Evolutionary conservation across 2,797 vertebrate species (phyloP).

Genomic region (Melopsittacus undulatus): DNA sequence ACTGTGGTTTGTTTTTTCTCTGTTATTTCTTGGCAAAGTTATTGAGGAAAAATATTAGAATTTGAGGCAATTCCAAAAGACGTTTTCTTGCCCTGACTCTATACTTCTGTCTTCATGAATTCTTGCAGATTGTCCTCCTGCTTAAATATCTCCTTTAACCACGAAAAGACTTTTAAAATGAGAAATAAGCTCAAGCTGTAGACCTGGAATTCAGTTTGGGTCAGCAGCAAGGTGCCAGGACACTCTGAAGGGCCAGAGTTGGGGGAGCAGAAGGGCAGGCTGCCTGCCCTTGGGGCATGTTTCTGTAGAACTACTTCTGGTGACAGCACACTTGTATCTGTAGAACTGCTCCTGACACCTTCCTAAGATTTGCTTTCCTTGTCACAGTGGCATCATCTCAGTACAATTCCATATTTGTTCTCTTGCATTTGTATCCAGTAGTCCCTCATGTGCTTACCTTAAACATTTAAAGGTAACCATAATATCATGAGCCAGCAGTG

Average conservation of each 20-base stretch:
- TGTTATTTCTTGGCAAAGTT: conserved; percentile 46
- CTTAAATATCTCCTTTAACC: not conserved
- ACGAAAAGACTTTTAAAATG: not conserved
- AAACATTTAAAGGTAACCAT: not conserved
- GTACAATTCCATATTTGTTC: not conserved
- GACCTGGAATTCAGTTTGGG: not conserved
- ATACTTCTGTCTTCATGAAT: conserved; percentile 33
- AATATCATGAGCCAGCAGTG: too few relatives aligned
- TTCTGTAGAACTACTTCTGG: not conserved
- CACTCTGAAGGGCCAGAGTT: not conserved
- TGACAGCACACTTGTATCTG: accelerated
- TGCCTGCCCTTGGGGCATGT: not conserved
- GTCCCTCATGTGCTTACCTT: not conserved
- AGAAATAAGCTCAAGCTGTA: not conserved
- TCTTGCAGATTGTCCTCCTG: not conserved
- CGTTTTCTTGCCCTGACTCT: conserved; percentile 14
- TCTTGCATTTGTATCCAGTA: not conserved
- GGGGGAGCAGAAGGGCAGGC: not conserved
- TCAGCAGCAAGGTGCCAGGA: not conserved
- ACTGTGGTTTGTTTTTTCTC: conserved; percentile 46
- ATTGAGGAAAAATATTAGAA: conserved; percentile 35
- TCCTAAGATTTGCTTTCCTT: not conserved
- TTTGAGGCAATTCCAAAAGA: conserved; percentile 5
- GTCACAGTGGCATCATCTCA: not conserved
- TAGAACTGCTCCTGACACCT: not conserved